A percentile compares a stretch with the other conserved stretches of the same genome.
These are phyloP conservation scores for Melanaphis sacchari DNA, from an alignment of 1,140 invertebrate species.

Conservation along the genomic window DNA sequence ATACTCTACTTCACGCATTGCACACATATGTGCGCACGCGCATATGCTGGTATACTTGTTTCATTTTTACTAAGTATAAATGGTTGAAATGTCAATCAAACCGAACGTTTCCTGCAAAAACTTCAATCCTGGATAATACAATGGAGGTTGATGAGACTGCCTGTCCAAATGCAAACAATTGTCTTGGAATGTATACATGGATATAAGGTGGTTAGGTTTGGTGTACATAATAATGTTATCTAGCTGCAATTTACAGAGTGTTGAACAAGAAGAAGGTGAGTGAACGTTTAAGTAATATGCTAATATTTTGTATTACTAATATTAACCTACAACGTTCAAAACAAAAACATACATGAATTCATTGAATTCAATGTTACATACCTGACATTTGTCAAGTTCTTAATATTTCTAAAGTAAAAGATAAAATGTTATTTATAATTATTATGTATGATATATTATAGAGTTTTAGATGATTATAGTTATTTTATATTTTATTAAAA, in stretches of 20 bases:
- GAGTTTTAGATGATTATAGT: neutral
- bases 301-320: neutral
- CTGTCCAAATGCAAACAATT: conserved; percentile 31
- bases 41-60: neutral
- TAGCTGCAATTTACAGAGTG: conserved; percentile 10
- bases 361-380: neutral
- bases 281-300: neutral
- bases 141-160: conserved; percentile 30
- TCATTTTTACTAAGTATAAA: neutral
- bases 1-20: conserved; percentile 42
- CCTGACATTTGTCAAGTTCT: neutral
- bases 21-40: conserved; percentile 17
- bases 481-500: neutral
- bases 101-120: conserved; percentile 16
- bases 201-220: conserved; percentile 39
- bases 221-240: conserved; percentile 59
- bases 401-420: neutral
- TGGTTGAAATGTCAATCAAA: conserved; percentile 28
- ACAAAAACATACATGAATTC: neutral
- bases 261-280: conserved; percentile 42
- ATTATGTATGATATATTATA: neutral
- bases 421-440: neutral
- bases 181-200: conserved; percentile 52
- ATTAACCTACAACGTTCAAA: neutral
- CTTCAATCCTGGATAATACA: neutral